phyloP scores from a whole-genome alignment of 2,113 vertebrate genomes.

The Apodemus sylvaticus region DNA sequence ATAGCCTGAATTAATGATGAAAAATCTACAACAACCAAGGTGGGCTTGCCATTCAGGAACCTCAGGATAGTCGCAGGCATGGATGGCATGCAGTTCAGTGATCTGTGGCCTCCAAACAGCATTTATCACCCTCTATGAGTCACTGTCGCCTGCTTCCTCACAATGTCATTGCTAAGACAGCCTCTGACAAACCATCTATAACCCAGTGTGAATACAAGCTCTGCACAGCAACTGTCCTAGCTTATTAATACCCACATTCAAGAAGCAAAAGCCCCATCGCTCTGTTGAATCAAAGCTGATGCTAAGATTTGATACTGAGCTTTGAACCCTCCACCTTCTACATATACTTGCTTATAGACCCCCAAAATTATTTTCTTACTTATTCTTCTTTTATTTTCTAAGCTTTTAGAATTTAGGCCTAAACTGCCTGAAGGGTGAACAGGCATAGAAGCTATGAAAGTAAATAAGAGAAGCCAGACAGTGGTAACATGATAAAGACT shows the following conservation, averaged over 20 bases:
- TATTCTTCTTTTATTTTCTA: constrained; percentile 9
- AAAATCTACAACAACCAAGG: not conserved
- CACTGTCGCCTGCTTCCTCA: not conserved
- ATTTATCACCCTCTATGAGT: not conserved
- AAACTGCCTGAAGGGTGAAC: not conserved
- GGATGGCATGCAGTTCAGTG: not conserved
- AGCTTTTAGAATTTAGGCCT: not conserved
- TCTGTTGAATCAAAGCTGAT: not conserved
- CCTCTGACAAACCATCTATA: not conserved
- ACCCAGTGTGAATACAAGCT: not conserved
- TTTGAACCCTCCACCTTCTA: not conserved
- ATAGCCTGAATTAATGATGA: not conserved
- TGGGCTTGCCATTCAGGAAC: not conserved
- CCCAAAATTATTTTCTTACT: not conserved
- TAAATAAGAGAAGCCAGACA: constrained; percentile 33
- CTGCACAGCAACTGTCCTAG: not conserved
- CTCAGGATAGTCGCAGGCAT: not conserved
- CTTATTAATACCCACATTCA: not conserved
- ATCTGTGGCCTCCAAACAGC: not conserved
- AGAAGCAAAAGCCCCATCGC: not conserved
- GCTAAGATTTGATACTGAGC: not conserved
- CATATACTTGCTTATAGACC: not conserved
- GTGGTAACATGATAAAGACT: not conserved
- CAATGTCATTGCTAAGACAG: fast-evolving
- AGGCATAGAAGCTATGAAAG: not conserved